phyloP scores from a whole-genome alignment of 2,113 vertebrate genomes.

The Halichoeres trimaculatus region DNA sequence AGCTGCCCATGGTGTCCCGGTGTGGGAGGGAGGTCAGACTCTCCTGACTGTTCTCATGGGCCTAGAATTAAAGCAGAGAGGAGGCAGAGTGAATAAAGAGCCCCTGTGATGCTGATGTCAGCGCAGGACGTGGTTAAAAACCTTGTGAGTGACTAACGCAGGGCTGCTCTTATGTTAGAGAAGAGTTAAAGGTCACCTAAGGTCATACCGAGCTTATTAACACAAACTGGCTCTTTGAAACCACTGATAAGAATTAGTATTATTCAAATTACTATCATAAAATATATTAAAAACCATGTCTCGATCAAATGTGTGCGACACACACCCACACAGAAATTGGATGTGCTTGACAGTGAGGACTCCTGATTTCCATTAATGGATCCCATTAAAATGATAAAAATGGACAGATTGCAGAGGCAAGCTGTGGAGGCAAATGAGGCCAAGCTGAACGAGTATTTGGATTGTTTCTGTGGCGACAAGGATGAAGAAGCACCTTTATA shows the following conservation, averaged over 20 bases:
- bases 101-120: neutral
- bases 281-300: too few relatives aligned
- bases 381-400: slow-evolving; percentile 60
- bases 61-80: slow-evolving; percentile 72
- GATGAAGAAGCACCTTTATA: slow-evolving; percentile 23
- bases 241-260: too few relatives aligned
- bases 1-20: slow-evolving; percentile 92
- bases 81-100: slow-evolving; percentile 5
- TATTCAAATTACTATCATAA: too few relatives aligned
- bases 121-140: neutral
- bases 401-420: slow-evolving; percentile 52
- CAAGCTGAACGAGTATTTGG: slow-evolving; percentile 33
- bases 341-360: slow-evolving; percentile 44
- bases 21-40: slow-evolving; percentile 89
- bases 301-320: slow-evolving; percentile 5
- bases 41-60: slow-evolving; percentile 95
- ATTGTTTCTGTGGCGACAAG: slow-evolving; percentile 54
- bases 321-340: neutral
- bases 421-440: slow-evolving; percentile 50
- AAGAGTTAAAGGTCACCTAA: slow-evolving; percentile 25
- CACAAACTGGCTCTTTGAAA: neutral
- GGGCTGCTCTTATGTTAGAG: slow-evolving; percentile 6
- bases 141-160: slow-evolving; percentile 29
- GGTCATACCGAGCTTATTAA: neutral
- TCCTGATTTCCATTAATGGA: slow-evolving; percentile 61